Percentiles rank a stretch among this genome's conserved stretches.
phyloP scores from a whole-genome alignment of 1,140 invertebrate genomes.

The Drosophila persimilis region DNA sequence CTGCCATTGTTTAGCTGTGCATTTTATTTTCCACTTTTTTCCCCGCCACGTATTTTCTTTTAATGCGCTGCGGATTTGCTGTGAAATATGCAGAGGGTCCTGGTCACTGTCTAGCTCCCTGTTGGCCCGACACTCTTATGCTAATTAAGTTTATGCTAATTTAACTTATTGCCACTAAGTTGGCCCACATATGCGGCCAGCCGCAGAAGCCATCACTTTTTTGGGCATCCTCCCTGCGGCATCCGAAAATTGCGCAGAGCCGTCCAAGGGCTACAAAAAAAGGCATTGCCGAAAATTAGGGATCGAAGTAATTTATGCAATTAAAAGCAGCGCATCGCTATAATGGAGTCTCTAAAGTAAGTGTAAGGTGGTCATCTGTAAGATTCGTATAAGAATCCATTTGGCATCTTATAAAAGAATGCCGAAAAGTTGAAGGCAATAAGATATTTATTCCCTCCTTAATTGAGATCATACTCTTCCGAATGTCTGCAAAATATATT shows the following conservation, averaged over 20 bases:
- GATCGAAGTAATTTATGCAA: constrained; percentile 56
- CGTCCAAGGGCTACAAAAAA: constrained; percentile 13
- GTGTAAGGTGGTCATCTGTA: background rate
- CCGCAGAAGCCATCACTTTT: constrained; percentile 53
- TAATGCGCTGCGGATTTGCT: constrained; percentile 79
- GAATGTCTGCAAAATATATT: too few relatives aligned
- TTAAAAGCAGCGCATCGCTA: constrained; percentile 40
- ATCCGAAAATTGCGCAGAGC: constrained; percentile 28
- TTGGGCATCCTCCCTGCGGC: background rate
- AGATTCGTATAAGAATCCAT: too few relatives aligned
- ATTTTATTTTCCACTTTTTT: constrained; percentile 48
- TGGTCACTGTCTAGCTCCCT: constrained; percentile 55
- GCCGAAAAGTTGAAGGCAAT: too few relatives aligned
- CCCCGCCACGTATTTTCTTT: constrained; percentile 77
- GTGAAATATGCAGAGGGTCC: constrained; percentile 63
- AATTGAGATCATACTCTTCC: too few relatives aligned
- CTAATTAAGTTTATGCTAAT: constrained; percentile 82
- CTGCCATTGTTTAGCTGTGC: constrained; percentile 72
- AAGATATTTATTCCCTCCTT: too few relatives aligned
- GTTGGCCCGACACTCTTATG: constrained; percentile 76
- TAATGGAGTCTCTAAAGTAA: constrained; percentile 46
- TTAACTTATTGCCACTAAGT: constrained; percentile 81
- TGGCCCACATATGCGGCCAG: constrained; percentile 79
- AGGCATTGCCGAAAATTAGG: constrained; percentile 10
- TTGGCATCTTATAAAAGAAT: too few relatives aligned